phyloP scores from a whole-genome alignment of 2,113 vertebrate genomes.

The Pituophis catenifer region DNA sequence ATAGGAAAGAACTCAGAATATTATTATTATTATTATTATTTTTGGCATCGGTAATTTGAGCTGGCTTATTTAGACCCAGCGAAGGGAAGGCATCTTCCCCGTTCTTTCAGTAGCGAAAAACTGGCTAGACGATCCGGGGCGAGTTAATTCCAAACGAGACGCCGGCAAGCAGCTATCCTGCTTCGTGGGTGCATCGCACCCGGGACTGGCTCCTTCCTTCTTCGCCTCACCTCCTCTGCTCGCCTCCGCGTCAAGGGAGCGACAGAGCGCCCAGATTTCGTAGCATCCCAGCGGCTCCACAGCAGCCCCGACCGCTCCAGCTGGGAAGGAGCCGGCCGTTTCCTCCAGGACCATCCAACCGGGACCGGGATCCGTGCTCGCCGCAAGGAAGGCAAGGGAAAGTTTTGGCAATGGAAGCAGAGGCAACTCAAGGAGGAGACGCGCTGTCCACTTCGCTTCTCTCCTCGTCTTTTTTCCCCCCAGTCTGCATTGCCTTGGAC shows the following conservation, averaged over 20 bases:
- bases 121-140: not conserved
- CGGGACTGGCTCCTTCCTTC: not conserved
- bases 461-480: no score
- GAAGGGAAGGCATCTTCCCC: not conserved
- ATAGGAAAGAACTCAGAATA: not conserved
- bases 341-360: not conserved
- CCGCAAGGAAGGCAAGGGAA: not conserved
- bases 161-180: not conserved
- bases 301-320: not conserved
- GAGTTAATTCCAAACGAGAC: not conserved
- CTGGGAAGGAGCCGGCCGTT: not conserved
- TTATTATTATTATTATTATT: not conserved
- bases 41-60: no score
- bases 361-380: no score
- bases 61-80: not conserved
- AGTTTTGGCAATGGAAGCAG: not conserved
- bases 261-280: not conserved
- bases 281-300: not conserved
- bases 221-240: no score
- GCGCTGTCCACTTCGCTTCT: not conserved
- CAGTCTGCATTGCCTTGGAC: no score
- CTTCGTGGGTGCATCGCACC: not conserved
- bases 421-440: rapidly evolving
- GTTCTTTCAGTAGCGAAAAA: not conserved
- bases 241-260: no score